phyloP scores from a whole-genome alignment of 2,888 invertebrate genomes.

The Xestia sexstrigata region DNA sequence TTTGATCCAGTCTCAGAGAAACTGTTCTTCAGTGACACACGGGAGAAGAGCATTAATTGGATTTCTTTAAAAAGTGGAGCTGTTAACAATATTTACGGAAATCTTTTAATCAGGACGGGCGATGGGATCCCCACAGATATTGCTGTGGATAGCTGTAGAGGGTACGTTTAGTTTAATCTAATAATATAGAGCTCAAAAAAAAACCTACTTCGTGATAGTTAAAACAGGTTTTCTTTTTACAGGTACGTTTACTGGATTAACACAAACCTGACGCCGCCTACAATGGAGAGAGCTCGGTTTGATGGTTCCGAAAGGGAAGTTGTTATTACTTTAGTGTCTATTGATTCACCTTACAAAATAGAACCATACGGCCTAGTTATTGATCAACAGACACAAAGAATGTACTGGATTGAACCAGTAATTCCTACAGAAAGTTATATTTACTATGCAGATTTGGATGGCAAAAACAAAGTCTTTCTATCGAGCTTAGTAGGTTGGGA shows the following conservation, averaged over 20 bases:
- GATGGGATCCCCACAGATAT: constrained; percentile 11
- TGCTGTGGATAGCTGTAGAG: constrained; percentile 14
- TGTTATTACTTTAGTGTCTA: background rate
- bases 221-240: background rate
- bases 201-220: background rate
- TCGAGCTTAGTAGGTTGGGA: background rate
- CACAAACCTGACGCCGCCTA: background rate
- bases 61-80: constrained; percentile 5
- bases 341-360: background rate
- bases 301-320: background rate
- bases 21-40: constrained; percentile 10
- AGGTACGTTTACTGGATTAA: constrained; percentile 5
- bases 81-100: background rate
- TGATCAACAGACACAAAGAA: background rate
- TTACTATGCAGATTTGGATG: background rate
- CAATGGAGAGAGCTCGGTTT: background rate
- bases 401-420: background rate
- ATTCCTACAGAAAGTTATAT: background rate
- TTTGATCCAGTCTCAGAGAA: constrained; percentile 8
- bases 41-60: background rate
- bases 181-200: too few relatives aligned
- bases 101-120: background rate
- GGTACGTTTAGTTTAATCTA: background rate
- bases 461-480: background rate
- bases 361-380: background rate